Percentiles rank a stretch among this genome's conserved stretches.
These are phyloP conservation scores for Stenodera caucasica DNA, from an alignment of 2,888 invertebrate genomes.

Conservation along the genomic window DNA sequence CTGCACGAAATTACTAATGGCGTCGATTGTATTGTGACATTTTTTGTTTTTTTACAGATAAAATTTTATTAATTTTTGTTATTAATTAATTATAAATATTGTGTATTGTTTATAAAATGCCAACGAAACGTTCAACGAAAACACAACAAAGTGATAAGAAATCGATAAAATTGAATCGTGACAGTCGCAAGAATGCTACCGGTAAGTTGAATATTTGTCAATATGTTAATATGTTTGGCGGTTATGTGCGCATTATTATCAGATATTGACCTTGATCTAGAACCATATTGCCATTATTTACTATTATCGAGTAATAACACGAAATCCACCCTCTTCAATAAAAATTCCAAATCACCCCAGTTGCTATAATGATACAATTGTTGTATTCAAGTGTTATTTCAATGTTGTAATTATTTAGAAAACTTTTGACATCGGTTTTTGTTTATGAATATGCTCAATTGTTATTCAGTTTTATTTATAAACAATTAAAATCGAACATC, in stretches of 20 bases:
- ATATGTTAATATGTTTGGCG: conserved; percentile 12
- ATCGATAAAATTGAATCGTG: conserved; percentile 9
- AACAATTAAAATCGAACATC: neutral
- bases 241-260: neutral
- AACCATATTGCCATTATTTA: neutral
- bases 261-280: neutral
- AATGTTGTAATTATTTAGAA: neutral
- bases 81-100: neutral
- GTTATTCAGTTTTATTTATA: neutral
- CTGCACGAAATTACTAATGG: conserved; percentile 31
- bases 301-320: too few relatives aligned
- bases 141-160: conserved; percentile 20
- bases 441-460: neutral
- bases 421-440: neutral
- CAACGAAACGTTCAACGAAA: conserved; percentile 18
- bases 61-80: neutral
- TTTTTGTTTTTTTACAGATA: conserved; percentile 1
- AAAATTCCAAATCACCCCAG: too few relatives aligned
- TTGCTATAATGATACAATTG: too few relatives aligned
- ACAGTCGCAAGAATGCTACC: conserved; percentile 18
- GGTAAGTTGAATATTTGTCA: conserved; percentile 24
- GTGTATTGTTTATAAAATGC: conserved; percentile 12
- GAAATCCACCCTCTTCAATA: too few relatives aligned
- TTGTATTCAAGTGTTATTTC: too few relatives aligned
- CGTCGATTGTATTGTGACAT: conserved; percentile 28